phyloP scores from a whole-genome alignment of 2,797 vertebrate species.

The Halcyon chelicuti region DNA sequence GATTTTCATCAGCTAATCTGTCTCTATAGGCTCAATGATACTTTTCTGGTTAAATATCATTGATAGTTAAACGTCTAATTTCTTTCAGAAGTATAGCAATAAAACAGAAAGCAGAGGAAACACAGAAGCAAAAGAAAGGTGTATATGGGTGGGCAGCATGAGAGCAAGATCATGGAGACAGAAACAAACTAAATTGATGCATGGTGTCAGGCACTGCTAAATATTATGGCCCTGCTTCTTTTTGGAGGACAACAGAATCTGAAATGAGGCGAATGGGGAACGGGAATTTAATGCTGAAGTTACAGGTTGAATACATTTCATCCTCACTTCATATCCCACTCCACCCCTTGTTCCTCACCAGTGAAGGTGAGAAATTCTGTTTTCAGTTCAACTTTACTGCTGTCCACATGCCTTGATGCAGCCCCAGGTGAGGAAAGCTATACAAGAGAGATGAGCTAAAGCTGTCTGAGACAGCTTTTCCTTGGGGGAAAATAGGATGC shows the following conservation, averaged over 20 bases:
- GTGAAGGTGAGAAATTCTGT: neutral
- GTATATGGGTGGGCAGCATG: neutral
- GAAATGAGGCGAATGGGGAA: neutral
- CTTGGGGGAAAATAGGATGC: accelerated
- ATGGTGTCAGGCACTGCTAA: neutral
- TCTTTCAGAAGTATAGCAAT: neutral
- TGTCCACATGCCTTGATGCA: neutral
- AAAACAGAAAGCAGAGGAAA: neutral
- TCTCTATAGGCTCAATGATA: neutral
- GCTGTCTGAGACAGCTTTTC: neutral
- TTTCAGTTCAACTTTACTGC: neutral
- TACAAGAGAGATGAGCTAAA: neutral
- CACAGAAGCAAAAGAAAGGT: neutral
- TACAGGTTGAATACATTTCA: neutral
- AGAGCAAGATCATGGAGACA: neutral
- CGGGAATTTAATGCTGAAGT: neutral
- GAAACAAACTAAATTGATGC: neutral
- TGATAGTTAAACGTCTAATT: neutral
- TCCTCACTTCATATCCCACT: neutral
- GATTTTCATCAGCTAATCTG: neutral
- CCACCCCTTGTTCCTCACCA: neutral
- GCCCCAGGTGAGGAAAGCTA: accelerated
- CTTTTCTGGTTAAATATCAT: neutral
- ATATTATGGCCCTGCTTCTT: neutral
- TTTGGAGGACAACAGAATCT: neutral